phyloP scores from a whole-genome alignment of 2,888 invertebrate genomes.

The Phaedon cochleariae region DNA sequence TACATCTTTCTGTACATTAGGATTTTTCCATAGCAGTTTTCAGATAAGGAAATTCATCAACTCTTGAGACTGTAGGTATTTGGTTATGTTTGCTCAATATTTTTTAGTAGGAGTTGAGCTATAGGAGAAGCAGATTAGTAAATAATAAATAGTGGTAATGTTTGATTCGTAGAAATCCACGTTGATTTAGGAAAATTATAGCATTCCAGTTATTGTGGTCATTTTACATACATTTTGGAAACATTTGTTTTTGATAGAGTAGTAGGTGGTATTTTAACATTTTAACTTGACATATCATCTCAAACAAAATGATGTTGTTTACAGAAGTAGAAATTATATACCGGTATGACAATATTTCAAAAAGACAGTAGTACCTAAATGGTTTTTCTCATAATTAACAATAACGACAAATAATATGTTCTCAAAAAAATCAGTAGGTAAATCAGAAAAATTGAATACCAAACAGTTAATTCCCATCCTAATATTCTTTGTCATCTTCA shows the following conservation, averaged over 20 bases:
- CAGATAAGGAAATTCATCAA: constrained; percentile 2
- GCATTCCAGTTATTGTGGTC: constrained; percentile 31
- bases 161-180: constrained; percentile 11
- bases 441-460: no score
- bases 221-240: background rate
- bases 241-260: constrained; percentile 6
- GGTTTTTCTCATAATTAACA: no score
- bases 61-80: constrained; percentile 1
- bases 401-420: no score
- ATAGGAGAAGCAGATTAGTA: background rate
- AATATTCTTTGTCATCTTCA: no score
- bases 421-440: no score
- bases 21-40: constrained; percentile 1
- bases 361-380: no score
- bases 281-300: background rate
- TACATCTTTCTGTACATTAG: background rate
- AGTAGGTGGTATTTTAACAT: background rate
- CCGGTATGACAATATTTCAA: no score
- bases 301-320: no score
- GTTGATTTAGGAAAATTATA: no score
- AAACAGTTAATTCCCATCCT: no score
- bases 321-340: no score
- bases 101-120: background rate
- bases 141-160: background rate
- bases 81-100: constrained; percentile 19